Conservation (phyloP, 2,888 invertebrate genomes). For the Dryadula phaetusa region DNA sequence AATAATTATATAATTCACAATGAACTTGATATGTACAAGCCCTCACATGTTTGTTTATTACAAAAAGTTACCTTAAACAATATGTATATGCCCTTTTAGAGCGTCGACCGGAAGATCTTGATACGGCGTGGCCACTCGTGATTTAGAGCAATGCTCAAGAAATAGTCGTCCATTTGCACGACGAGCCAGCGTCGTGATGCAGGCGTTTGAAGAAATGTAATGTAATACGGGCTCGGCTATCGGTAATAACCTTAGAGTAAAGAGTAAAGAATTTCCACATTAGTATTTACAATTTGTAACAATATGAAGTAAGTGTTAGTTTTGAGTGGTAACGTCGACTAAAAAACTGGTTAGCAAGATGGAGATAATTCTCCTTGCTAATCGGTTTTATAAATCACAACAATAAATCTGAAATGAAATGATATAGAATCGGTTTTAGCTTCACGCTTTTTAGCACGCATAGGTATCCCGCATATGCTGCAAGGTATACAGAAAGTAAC, state of each 20-base stretch:
- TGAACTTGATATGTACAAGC: no score
- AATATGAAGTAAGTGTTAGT: not conserved
- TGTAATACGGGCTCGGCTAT: conserved; percentile 47
- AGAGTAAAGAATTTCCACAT: conserved; percentile 9
- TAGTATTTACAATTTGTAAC: not conserved
- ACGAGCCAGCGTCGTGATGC: conserved; percentile 58
- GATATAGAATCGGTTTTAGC: no score
- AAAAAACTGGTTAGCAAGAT: no score
- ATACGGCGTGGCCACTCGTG: conserved; percentile 69
- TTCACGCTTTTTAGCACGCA: no score
- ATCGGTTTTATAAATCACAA: no score
- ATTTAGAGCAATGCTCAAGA: conserved; percentile 75
- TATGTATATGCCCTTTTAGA: conserved; percentile 55
- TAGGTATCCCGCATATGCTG: no score
- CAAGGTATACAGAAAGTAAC: no score
- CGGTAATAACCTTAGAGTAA: conserved; percentile 42
- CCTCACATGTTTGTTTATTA: not conserved
- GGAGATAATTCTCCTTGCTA: no score
- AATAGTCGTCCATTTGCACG: conserved; percentile 74
- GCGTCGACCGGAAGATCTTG: conserved; percentile 68
- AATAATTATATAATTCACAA: no score
- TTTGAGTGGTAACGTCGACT: not conserved
- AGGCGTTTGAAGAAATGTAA: conserved; percentile 58
- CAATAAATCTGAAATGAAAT: no score
- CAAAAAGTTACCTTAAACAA: conserved; percentile 11